phyloP scores from a whole-genome alignment of 2,888 invertebrate species.

The Aleiodes testaceus region DNA sequence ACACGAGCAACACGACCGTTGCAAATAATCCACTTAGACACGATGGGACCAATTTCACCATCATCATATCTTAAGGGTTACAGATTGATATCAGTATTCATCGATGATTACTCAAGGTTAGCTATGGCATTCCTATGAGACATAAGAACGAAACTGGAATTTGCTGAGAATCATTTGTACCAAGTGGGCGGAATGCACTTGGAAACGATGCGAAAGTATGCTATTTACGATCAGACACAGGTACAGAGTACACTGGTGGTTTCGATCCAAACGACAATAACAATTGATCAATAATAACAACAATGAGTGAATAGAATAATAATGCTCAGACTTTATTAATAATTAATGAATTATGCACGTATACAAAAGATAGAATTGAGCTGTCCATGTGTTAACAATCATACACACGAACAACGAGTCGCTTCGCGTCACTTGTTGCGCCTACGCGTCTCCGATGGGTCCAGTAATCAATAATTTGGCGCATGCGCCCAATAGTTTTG shows the following conservation, averaged over 20 bases:
- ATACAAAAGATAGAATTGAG: too few relatives aligned
- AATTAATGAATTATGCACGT: too few relatives aligned
- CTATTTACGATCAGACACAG: conserved; percentile 45
- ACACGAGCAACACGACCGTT: conserved; percentile 43
- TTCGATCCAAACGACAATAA: too few relatives aligned
- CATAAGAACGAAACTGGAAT: conserved; percentile 52
- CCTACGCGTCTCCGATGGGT: too few relatives aligned
- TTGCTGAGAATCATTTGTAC: conserved; percentile 51
- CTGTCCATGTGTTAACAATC: too few relatives aligned
- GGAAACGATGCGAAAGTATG: conserved; percentile 47
- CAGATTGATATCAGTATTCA: conserved; percentile 46
- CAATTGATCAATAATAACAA: too few relatives aligned
- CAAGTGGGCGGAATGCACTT: conserved; percentile 50
- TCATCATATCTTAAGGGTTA: conserved; percentile 38
- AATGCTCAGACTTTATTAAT: too few relatives aligned
- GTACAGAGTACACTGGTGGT: conserved; percentile 48
- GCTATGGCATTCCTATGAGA: conserved; percentile 50
- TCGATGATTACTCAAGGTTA: conserved; percentile 51
- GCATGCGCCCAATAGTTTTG: too few relatives aligned
- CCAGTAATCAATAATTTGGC: too few relatives aligned
- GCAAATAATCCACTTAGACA: conserved; percentile 49
- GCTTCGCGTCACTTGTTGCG: too few relatives aligned
- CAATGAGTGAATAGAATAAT: too few relatives aligned
- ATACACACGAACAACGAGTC: too few relatives aligned
- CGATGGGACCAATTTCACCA: conserved; percentile 51